Evolutionary conservation across 2,797 vertebrate genomes (phyloP), one percentile per base, ranked within the genome.

Genomic region (Yasuhikotakia modesta): DNA sequence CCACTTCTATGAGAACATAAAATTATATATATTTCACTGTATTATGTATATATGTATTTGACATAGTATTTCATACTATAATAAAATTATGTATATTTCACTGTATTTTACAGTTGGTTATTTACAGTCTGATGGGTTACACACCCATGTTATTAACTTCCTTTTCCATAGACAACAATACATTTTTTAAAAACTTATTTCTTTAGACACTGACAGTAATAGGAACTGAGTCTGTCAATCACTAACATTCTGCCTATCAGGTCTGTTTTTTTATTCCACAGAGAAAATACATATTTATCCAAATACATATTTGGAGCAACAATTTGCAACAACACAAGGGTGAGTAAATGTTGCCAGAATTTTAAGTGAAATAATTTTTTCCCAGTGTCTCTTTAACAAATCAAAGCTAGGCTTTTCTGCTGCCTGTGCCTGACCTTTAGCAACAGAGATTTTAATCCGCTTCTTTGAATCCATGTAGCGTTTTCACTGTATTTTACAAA

Each of bases 401-500:
- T 80, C 78, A 80, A 75, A 75, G 79, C 55, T 75, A 45, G 21
- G 60, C 19, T 19, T 21, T 35, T 70, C 32, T 10, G 64, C 22
- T 19, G 61, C 45, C 45, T 76, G 52, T 77, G 65, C 50, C 69
- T 81, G 85, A 79, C 81, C 78, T 80, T 85, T 73, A 78, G 30
- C 72, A 64, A 75, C 21, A 35, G 16, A 80, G 72, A 77, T 73
- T 79, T 79, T 71, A 78, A 63, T 79, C 64, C 0, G 5, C 21
- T 27, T 76, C 68, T 70, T 69, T 72, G 43, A 53, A 75, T 48
- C 55, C 73, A 24, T 53, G 43, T 78, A 30, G 13, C 24, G 22
- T 60, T 74, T 75, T 78, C 73, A 78, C 64, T 76, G 19, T 64
- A 78, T 46, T 79, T 73, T 13, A 32, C 48, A 30, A 67, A 73